Conservation (phyloP, 2,888 invertebrate species). For the Tridacna crocea region DNA sequence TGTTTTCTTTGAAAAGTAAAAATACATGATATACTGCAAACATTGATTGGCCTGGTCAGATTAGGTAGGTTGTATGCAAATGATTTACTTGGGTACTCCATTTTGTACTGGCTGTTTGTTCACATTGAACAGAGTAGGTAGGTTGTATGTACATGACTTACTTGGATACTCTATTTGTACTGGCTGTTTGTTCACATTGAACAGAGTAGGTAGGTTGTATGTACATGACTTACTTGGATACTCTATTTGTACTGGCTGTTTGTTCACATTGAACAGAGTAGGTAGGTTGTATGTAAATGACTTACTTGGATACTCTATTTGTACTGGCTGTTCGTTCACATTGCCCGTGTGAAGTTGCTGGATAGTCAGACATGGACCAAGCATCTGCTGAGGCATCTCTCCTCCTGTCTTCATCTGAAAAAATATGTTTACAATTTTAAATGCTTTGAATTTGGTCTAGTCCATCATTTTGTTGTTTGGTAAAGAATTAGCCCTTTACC, state of each 20-base stretch:
- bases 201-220: no score
- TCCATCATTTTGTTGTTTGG: no score
- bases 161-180: conserved; percentile 69
- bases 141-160: no score
- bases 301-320: conserved; percentile 72
- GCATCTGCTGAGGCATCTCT: conserved; percentile 67
- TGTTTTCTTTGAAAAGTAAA: no score
- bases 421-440: neutral
- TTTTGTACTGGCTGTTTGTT: conserved; percentile 65
- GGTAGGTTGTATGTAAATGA: no score
- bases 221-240: conserved; percentile 75
- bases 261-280: conserved; percentile 65
- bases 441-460: no score
- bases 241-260: conserved; percentile 62
- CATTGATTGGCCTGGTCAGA: no score
- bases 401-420: conserved; percentile 77
- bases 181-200: conserved; percentile 66
- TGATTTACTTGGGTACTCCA: conserved; percentile 72
- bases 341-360: conserved; percentile 75
- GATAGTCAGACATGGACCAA: conserved; percentile 77
- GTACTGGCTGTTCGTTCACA: conserved; percentile 66
- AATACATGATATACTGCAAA: no score
- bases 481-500: no score
- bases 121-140: no score
- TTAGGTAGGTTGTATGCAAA: neutral